These are phyloP conservation scores for Hassar affinis DNA, from an alignment of 2,113 vertebrate species.

Conservation along the genomic window DNA sequence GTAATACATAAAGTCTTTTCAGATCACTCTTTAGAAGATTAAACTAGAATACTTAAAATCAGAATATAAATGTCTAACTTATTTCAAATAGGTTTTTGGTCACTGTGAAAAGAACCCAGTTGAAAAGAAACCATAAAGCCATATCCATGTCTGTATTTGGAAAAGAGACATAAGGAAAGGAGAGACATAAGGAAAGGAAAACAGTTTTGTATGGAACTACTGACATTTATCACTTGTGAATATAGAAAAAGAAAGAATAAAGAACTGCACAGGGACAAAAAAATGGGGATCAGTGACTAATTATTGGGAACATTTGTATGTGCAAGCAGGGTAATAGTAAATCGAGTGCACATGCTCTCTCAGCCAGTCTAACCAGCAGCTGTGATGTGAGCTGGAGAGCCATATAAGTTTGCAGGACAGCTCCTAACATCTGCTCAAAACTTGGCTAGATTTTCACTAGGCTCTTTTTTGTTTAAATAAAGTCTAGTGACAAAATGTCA, in stretches of 20 bases:
- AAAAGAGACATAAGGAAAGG: not conserved
- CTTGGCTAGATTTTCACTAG: not conserved
- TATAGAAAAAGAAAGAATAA: not conserved
- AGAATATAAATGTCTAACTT: not conserved
- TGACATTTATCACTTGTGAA: not conserved
- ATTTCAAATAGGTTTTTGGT: not conserved
- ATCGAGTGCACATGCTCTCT: not conserved
- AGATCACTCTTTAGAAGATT: not conserved
- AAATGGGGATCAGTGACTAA: not conserved
- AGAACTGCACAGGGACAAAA: not conserved
- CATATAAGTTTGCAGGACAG: not conserved
- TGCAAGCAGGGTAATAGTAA: not conserved
- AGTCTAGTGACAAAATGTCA: not conserved
- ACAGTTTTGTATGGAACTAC: not conserved
- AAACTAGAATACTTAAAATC: not conserved
- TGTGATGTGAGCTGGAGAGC: not conserved
- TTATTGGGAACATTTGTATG: not conserved
- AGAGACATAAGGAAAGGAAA: not conserved
- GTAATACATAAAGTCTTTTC: not conserved
- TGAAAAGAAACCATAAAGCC: not conserved
- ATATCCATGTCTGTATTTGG: not conserved
- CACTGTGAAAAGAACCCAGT: not conserved
- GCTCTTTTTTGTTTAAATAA: not conserved
- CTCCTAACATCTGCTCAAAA: not conserved
- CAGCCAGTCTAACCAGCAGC: not conserved